Evolutionary conservation across 1,140 invertebrate genomes (phyloP).

Genomic region (Achroia grisella): DNA sequence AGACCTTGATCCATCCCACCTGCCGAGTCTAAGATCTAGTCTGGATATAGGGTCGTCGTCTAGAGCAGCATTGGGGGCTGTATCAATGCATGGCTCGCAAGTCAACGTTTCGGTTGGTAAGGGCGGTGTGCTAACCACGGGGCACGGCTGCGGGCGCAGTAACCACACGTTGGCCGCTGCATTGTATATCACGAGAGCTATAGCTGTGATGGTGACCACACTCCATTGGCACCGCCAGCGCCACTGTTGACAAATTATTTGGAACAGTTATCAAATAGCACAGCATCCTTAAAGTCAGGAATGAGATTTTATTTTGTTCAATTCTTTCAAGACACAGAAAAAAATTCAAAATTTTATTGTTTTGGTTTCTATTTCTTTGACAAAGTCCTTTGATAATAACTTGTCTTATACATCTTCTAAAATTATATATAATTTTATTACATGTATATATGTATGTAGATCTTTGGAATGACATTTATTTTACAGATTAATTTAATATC

Average conservation of each 20-base stretch:
- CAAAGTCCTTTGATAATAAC: too few relatives aligned
- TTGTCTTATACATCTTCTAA: too few relatives aligned
- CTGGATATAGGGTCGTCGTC: conserved; percentile 72
- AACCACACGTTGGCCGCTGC: conserved; percentile 80
- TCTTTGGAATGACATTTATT: too few relatives aligned
- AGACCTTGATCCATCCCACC: conserved; percentile 81
- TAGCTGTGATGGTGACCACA: conserved; percentile 77
- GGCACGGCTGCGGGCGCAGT: conserved; percentile 66
- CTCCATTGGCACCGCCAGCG: conserved; percentile 81
- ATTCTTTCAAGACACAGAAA: too few relatives aligned
- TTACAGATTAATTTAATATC: too few relatives aligned
- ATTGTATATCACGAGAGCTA: conserved; percentile 80
- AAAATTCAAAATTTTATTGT: too few relatives aligned
- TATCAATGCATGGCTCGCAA: conserved; percentile 62
- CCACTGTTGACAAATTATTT: conserved; percentile 36
- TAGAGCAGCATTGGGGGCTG: conserved; percentile 24
- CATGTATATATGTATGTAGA: too few relatives aligned
- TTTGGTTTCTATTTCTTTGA: too few relatives aligned
- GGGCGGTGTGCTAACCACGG: conserved; percentile 23
- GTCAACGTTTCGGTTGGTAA: conserved; percentile 30
- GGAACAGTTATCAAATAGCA: too few relatives aligned
- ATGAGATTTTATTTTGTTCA: too few relatives aligned
- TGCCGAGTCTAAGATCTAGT: conserved; percentile 78
- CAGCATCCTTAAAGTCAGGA: too few relatives aligned
- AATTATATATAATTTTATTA: too few relatives aligned